phyloP scores from a whole-genome alignment of 2,888 invertebrate genomes.

The Drosophila colorata region DNA sequence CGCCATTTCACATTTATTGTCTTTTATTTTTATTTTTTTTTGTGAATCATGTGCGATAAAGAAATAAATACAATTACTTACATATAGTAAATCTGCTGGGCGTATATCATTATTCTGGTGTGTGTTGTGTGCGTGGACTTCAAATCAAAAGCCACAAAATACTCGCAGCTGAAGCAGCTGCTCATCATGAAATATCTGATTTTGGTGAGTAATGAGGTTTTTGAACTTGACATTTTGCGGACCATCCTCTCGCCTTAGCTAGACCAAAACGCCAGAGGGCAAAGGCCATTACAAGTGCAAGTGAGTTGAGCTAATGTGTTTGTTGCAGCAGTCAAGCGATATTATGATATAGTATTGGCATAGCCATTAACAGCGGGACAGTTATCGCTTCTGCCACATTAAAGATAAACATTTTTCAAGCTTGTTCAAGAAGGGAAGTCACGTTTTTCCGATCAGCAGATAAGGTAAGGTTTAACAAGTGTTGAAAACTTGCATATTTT shows the following conservation, averaged over 20 bases:
- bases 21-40: constrained; percentile 34
- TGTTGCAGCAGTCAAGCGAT: constrained; percentile 17
- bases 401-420: constrained; percentile 47
- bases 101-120: constrained; percentile 1
- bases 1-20: constrained; percentile 72
- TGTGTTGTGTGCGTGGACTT: constrained; percentile 34
- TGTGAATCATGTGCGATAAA: constrained; percentile 79
- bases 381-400: constrained; percentile 48
- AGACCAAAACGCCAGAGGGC: too few species aligned
- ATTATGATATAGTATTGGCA: constrained; percentile 10
- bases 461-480: too few species aligned
- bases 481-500: too few species aligned
- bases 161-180: constrained; percentile 25
- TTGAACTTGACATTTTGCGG: constrained; percentile 51
- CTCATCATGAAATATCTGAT: constrained; percentile 44
- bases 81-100: background rate
- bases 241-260: background rate
- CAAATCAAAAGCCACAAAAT: constrained; percentile 70
- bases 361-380: constrained; percentile 39
- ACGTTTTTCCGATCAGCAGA: too few species aligned
- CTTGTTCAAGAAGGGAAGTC: constrained; percentile 28
- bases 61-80: constrained; percentile 42
- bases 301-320: constrained; percentile 15
- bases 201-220: constrained; percentile 61
- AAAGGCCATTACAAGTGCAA: constrained; percentile 13